These are phyloP conservation scores for Esox niger DNA, from an alignment of 2,113 vertebrate genomes.

Conservation along the genomic window DNA sequence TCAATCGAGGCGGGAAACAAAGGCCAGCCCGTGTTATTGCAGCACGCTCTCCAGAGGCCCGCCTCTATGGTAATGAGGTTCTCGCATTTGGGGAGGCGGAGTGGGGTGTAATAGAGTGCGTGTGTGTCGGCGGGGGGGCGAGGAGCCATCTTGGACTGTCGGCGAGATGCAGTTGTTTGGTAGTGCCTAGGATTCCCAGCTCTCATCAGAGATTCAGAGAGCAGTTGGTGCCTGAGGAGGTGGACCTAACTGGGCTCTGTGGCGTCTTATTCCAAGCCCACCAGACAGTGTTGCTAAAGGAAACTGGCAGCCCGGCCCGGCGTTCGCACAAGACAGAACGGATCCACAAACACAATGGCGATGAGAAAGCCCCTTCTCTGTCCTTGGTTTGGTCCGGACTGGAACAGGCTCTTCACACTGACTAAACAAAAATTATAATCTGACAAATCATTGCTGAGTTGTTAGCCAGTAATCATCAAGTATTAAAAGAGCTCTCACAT, in stretches of 20 bases:
- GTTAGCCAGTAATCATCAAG: too few species aligned
- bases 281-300: slow-evolving; percentile 19
- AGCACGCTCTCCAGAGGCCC: slow-evolving; percentile 58
- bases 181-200: slow-evolving; percentile 29
- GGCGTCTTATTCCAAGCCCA: slow-evolving; percentile 26
- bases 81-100: slow-evolving; percentile 30
- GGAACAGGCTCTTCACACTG: too few species aligned
- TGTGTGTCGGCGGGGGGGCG: slow-evolving; percentile 1
- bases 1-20: slow-evolving; percentile 71
- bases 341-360: neutral
- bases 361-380: neutral
- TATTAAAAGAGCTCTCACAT: too few species aligned
- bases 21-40: slow-evolving; percentile 62
- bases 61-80: slow-evolving; percentile 67
- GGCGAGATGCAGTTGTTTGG: neutral
- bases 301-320: neutral
- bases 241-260: slow-evolving; percentile 14
- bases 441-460: too few species aligned
- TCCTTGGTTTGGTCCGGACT: too few species aligned
- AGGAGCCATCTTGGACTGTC: neutral
- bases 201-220: slow-evolving; percentile 52
- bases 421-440: too few species aligned
- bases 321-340: slow-evolving; percentile 18
- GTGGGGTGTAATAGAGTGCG: neutral
- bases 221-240: slow-evolving; percentile 38